phyloP scores from a whole-genome alignment of 30 jellyfish, hydroid and myxozoan genomes.

The Clytia hemisphaerica region DNA sequence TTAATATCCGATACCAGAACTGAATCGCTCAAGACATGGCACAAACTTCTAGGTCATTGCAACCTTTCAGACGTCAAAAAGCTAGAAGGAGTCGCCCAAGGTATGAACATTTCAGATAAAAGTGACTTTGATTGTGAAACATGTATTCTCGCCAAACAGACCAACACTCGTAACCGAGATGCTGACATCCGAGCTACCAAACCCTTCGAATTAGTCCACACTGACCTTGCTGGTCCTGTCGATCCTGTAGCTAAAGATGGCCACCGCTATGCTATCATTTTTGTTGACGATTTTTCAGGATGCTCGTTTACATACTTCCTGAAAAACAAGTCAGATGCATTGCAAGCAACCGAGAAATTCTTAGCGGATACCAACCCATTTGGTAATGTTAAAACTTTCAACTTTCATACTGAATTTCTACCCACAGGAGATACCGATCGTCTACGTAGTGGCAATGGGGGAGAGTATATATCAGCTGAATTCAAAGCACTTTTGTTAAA shows the following conservation, averaged over 20 bases:
- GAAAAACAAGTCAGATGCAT: conserved; percentile 41
- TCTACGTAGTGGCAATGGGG: conserved; percentile 30
- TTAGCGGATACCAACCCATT: conserved; percentile 37
- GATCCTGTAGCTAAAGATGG: conserved; percentile 50
- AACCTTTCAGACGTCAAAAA: conserved; percentile 18
- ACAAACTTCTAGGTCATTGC: conserved; percentile 45
- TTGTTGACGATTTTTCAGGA: conserved; percentile 40
- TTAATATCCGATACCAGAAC: conserved; percentile 21
- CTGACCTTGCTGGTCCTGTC: conserved; percentile 43
- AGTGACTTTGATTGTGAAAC: conserved; percentile 25
- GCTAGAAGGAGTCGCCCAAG: conserved; percentile 34
- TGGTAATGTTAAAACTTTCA: conserved; percentile 35
- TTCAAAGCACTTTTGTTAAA: conserved; percentile 9
- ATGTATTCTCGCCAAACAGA: conserved; percentile 2
- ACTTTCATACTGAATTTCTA: conserved; percentile 11
- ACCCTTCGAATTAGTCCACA: conserved; percentile 32
- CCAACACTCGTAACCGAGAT: conserved; percentile 14
- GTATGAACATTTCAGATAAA: conserved; percentile 19
- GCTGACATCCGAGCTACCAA: conserved; percentile 35
- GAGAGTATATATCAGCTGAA: conserved; percentile 23
- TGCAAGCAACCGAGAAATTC: conserved; percentile 34
- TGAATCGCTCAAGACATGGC: conserved; percentile 37
- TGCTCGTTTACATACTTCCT: conserved; percentile 37
- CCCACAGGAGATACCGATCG: conserved; percentile 16
- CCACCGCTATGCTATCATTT: conserved; percentile 31